These are phyloP conservation scores for Myopa testacea DNA, from an alignment of 2,888 invertebrate genomes.

Conservation along the genomic window DNA sequence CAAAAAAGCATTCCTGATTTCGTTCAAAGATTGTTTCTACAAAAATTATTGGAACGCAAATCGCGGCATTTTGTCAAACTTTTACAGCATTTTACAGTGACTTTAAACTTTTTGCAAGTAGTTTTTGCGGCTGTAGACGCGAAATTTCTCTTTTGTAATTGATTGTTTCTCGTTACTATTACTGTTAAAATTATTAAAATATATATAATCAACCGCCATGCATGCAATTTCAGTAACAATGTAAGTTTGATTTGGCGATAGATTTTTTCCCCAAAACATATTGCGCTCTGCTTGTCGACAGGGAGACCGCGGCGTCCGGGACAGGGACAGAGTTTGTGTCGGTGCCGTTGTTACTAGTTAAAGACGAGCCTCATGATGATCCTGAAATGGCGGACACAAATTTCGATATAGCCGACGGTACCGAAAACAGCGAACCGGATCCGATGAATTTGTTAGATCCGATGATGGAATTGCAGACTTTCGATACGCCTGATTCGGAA, in stretches of 20 bases:
- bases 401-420: neutral
- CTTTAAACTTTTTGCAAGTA: slow-evolving; percentile 10
- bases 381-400: slow-evolving; percentile 11
- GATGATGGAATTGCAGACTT: slow-evolving; percentile 40
- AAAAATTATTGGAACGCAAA: slow-evolving; percentile 9
- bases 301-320: slow-evolving; percentile 26
- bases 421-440: slow-evolving; percentile 43
- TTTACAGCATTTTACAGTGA: slow-evolving; percentile 20
- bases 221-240: slow-evolving; percentile 25
- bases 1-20: too few species aligned
- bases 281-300: neutral
- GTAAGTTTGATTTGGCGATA: slow-evolving; percentile 11
- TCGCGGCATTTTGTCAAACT: slow-evolving; percentile 18
- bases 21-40: neutral
- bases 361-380: slow-evolving; percentile 28
- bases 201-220: neutral
- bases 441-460: slow-evolving; percentile 60
- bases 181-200: neutral
- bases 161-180: neutral
- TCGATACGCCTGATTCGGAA: slow-evolving; percentile 9
- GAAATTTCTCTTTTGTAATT: slow-evolving; percentile 9
- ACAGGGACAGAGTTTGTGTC: slow-evolving; percentile 34
- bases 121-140: neutral
- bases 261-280: neutral
- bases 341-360: slow-evolving; percentile 21